Conservation (phyloP, 2,797 vertebrate species). For the Cetoscarus ocellatus region DNA sequence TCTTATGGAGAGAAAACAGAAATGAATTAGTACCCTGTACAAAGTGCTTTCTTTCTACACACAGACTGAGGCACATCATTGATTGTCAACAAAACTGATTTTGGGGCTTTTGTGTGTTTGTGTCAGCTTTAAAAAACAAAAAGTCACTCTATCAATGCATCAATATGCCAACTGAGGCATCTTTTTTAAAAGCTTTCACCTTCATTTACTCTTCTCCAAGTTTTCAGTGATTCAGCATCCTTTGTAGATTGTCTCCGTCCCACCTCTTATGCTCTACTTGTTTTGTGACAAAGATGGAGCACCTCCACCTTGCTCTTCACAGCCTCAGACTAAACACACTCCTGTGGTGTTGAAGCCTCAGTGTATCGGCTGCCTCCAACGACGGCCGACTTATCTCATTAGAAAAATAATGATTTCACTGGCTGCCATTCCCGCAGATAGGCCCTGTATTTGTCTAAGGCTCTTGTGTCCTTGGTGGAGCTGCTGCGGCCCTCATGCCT, state of each 20-base stretch:
- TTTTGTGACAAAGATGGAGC: constrained; percentile 75
- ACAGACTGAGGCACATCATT: no score
- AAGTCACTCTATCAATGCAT: background rate
- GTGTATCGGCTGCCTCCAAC: constrained; percentile 61
- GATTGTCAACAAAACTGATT: no score
- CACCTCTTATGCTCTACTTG: constrained; percentile 30
- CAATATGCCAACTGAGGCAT: background rate
- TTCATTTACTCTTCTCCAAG: background rate
- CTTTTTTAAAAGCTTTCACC: background rate
- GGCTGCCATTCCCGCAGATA: constrained; percentile 82
- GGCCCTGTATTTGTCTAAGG: constrained; percentile 77
- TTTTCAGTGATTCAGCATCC: constrained; percentile 26
- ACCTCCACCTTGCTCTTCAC: constrained; percentile 72
- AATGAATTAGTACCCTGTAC: no score
- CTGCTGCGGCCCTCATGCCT: constrained; percentile 63
- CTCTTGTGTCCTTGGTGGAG: constrained; percentile 44
- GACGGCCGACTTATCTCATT: constrained; percentile 80
- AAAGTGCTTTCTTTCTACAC: no score
- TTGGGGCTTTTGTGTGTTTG: no score
- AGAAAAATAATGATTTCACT: constrained; percentile 84
- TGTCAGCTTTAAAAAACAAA: no score
- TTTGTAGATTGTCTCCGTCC: constrained; percentile 14
- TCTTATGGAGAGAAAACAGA: no score
- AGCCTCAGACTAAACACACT: constrained; percentile 84
- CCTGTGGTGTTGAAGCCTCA: constrained; percentile 69